Evolutionary conservation across 2,888 invertebrate species (phyloP).

Genomic region (Hypercompe scribonia): DNA sequence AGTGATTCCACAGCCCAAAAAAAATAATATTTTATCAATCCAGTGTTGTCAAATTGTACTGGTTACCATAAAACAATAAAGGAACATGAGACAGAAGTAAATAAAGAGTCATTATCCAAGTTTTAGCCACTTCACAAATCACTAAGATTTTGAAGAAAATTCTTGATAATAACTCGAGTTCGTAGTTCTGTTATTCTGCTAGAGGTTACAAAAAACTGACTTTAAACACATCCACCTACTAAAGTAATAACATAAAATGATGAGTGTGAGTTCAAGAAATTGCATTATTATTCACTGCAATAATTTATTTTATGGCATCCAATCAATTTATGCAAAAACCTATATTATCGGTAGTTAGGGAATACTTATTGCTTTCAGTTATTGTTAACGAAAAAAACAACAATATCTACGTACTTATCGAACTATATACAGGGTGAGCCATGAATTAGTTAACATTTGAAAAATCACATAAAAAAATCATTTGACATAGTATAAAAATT

Average conservation of each 20-base stretch:
- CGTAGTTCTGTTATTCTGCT: background rate
- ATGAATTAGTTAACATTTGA: too few species aligned
- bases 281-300: conserved; percentile 4
- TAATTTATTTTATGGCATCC: background rate
- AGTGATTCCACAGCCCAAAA: too few species aligned
- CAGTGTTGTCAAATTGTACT: background rate
- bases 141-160: background rate
- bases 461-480: too few species aligned
- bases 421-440: too few species aligned
- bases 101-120: background rate
- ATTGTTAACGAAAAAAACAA: background rate
- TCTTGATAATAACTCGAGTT: background rate
- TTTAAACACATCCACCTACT: background rate
- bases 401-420: background rate
- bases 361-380: background rate
- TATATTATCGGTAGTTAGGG: background rate
- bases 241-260: background rate
- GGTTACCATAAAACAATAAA: background rate
- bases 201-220: background rate
- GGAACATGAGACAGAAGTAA: too few species aligned
- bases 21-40: too few species aligned
- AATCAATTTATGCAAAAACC: background rate
- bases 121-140: background rate
- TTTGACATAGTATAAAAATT: too few species aligned
- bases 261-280: background rate